A percentile compares a stretch with the other conserved stretches of the same genome.
Evolutionary conservation across 2,113 vertebrate genomes (phyloP).

Genomic region (Lucifuga dentata): DNA sequence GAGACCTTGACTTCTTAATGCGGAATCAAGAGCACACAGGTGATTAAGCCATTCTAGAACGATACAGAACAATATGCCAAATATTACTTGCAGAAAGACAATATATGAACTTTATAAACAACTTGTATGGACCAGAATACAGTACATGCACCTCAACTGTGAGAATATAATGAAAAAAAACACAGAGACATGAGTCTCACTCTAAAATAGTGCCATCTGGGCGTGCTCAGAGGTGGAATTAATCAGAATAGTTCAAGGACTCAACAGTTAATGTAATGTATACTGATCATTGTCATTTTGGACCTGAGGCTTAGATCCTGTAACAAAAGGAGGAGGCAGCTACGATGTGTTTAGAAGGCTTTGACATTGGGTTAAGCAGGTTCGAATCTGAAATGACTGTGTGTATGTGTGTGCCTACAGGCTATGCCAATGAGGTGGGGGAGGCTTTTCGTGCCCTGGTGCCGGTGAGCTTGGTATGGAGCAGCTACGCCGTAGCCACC

Average conservation of each 20-base stretch:
- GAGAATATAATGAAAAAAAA: not conserved
- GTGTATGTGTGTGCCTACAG: conserved; percentile 68
- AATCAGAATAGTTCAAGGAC: too few relatives aligned
- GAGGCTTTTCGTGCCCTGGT: conserved; percentile 94
- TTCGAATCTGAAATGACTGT: too few relatives aligned
- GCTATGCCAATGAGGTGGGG: conserved; percentile 96
- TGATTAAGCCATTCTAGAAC: conserved; percentile 14
- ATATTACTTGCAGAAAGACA: conserved; percentile 12
- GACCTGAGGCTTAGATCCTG: not conserved
- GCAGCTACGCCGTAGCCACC: conserved; percentile 90
- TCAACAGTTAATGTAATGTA: too few relatives aligned
- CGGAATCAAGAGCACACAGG: conserved; percentile 32
- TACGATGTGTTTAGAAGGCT: conserved; percentile 3
- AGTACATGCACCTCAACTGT: not conserved
- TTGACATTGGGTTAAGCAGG: too few relatives aligned
- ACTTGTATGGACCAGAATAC: not conserved
- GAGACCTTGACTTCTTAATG: conserved; percentile 20
- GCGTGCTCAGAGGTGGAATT: too few relatives aligned
- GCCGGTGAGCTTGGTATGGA: conserved; percentile 89
- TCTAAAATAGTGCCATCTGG: too few relatives aligned
- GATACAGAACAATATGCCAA: conserved; percentile 23
- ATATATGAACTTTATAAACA: not conserved
- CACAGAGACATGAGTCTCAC: too few relatives aligned
- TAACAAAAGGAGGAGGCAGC: too few relatives aligned
- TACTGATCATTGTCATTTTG: too few relatives aligned